A percentile compares a stretch with the other conserved stretches of the same genome.
phyloP scores from a whole-genome alignment of 2,888 invertebrate species.

The Hemistola chrysoprasaria region DNA sequence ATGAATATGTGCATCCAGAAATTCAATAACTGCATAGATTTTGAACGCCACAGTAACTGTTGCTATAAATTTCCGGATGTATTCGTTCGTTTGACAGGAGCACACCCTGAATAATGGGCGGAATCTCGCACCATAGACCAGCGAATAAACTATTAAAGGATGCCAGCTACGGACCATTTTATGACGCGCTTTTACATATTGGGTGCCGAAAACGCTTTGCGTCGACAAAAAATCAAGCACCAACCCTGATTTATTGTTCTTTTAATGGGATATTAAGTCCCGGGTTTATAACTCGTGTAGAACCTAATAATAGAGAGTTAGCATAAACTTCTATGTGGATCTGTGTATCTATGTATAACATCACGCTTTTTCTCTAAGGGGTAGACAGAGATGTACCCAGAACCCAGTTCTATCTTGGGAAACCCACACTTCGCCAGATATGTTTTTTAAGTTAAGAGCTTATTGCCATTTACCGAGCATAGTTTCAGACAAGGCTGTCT shows the following conservation, averaged over 20 bases:
- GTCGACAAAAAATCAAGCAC: conserved; percentile 19
- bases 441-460: too few relatives aligned
- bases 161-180: conserved; percentile 49
- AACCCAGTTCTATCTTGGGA: too few relatives aligned
- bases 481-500: too few relatives aligned
- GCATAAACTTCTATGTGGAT: too few relatives aligned
- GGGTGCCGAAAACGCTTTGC: conserved; percentile 28
- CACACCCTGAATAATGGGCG: conserved; percentile 62
- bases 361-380: too few relatives aligned
- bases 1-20: conserved; percentile 8
- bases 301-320: too few relatives aligned
- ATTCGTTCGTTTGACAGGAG: conserved; percentile 55
- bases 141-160: conserved; percentile 61
- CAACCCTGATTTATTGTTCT: too few relatives aligned
- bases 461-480: too few relatives aligned
- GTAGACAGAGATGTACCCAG: too few relatives aligned
- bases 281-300: too few relatives aligned
- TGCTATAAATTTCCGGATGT: conserved; percentile 54
- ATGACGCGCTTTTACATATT: conserved; percentile 55
- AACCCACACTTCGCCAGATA: too few relatives aligned
- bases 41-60: conserved; percentile 37
- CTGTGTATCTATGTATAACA: conserved; percentile 4
- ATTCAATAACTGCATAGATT: conserved; percentile 20
- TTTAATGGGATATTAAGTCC: too few relatives aligned
- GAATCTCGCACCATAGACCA: conserved; percentile 63